Evolutionary conservation across 1,140 invertebrate genomes (phyloP).

Genomic region (Pollicipes pollicipes): DNA sequence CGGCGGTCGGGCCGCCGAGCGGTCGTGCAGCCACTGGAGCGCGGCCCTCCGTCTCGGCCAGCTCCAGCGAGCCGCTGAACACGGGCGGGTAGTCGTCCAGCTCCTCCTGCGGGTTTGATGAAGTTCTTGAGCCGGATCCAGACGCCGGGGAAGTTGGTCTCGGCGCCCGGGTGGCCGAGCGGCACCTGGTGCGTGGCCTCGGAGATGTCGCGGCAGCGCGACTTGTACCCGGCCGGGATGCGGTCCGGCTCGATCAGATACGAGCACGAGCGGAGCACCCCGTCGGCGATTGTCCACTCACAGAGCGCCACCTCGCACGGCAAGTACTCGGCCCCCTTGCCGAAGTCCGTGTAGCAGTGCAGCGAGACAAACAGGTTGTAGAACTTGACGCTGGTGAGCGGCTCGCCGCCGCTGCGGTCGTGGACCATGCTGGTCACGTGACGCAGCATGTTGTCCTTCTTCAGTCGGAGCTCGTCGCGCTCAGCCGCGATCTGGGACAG

Average conservation of each 20-base stretch:
- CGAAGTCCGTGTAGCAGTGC: background rate
- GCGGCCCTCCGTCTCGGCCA: background rate
- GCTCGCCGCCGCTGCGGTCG: background rate
- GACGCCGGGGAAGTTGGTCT: background rate
- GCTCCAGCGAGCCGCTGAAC: background rate
- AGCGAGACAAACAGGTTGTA: background rate
- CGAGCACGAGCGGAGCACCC: background rate
- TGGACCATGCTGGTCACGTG: background rate
- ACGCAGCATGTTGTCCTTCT: background rate
- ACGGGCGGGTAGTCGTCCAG: background rate
- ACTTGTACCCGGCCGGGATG: background rate
- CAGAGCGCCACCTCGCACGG: background rate
- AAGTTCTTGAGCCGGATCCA: background rate
- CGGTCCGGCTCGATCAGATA: background rate
- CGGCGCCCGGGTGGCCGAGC: background rate
- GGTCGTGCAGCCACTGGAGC: background rate
- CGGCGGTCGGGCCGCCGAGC: background rate
- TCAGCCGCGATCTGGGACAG: background rate
- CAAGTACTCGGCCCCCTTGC: background rate
- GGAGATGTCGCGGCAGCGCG: background rate
- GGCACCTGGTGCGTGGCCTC: background rate
- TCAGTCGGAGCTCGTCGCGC: background rate
- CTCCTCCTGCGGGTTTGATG: background rate
- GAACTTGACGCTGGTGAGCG: conserved; percentile 1
- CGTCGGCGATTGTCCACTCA: conserved; percentile 2